Base-by-base conservation (phyloP, 2,888 invertebrate species). In the Apodemia zela region DNA sequence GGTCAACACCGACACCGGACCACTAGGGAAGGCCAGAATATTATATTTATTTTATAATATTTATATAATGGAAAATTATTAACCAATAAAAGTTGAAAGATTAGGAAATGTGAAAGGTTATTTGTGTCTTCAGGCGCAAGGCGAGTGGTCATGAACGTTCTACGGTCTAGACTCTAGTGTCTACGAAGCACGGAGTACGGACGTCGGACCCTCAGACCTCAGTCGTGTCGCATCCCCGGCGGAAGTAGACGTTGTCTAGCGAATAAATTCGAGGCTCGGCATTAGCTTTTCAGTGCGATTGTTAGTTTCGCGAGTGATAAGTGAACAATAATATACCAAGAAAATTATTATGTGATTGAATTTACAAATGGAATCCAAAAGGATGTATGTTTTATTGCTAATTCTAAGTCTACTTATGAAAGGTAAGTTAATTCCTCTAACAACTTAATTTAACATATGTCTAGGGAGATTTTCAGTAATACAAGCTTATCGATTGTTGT, bases 311-410 rank as follows among this genome's bases (percentile, higher is more conserved):
- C 25, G 54, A 8, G 54, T 57, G 54, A 3, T 57, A 8, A 57
- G 54, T 57, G 54, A 57, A 25, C n/a, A 59, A 42, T 47, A 62
- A 70, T 66, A 47, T 17, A 47, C 17, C 6, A 47, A 17, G 17
- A 17, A 72, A 72, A 75, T 76, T 71, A 69, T 69, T 72, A 78
- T 82, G 88, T 87, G 84, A 84, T 81, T 79, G 80, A 84, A 79
- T 77, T 77, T 79, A 80, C 72, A 73, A 77, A 76, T 73, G 78
- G 77, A 78, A 73, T 76, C 77, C 72, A 79, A 81, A 79, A 89
- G 88, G 88, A 90, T 90, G 89, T 85, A 86, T 82, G 75, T 88
- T 79, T 75, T 84, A 77, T 78, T 87, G 71, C 78, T 78, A 71
- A 75, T 87, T 71, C 70, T 89, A 75, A 82, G 84, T 78, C 82